Conservation (phyloP, 2,797 vertebrate species). For the Gadopsis bispinosus region DNA sequence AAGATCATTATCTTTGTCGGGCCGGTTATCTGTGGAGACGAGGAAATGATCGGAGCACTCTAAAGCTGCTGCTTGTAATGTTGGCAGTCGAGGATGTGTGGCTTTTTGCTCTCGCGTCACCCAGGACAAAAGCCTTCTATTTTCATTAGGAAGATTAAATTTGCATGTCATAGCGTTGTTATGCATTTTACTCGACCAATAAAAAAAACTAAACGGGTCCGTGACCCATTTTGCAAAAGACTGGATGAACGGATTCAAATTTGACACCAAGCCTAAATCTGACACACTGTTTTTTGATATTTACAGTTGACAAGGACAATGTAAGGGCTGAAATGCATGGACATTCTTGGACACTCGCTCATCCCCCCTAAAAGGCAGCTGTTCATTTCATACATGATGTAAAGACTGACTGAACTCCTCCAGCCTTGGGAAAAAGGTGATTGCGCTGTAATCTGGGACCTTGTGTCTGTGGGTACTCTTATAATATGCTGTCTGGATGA, state of each 20-base stretch:
- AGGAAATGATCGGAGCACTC: conserved; percentile 9
- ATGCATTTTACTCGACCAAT: too few relatives aligned
- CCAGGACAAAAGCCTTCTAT: conserved; percentile 11
- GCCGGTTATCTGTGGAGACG: background rate
- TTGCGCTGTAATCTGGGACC: background rate
- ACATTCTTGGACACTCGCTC: background rate
- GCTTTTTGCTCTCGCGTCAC: background rate
- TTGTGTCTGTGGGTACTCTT: too few relatives aligned
- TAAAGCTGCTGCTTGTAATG: background rate
- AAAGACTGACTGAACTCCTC: background rate
- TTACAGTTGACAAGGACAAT: background rate
- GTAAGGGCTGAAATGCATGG: too few relatives aligned
- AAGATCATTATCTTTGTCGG: background rate
- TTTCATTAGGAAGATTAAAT: too few relatives aligned
- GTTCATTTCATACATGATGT: background rate
- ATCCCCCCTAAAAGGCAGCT: background rate
- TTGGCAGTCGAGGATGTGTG: background rate
- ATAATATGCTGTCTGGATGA: too few relatives aligned
- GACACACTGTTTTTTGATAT: background rate
- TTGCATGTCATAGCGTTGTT: too few relatives aligned
- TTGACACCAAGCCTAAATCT: background rate
- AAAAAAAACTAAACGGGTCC: too few relatives aligned
- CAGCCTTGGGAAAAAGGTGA: background rate
- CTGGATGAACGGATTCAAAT: background rate
- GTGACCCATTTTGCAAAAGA: too few relatives aligned